Evolutionary conservation across 2,888 invertebrate genomes (phyloP).

Genomic region (Hirtodrosophila cameraria): DNA sequence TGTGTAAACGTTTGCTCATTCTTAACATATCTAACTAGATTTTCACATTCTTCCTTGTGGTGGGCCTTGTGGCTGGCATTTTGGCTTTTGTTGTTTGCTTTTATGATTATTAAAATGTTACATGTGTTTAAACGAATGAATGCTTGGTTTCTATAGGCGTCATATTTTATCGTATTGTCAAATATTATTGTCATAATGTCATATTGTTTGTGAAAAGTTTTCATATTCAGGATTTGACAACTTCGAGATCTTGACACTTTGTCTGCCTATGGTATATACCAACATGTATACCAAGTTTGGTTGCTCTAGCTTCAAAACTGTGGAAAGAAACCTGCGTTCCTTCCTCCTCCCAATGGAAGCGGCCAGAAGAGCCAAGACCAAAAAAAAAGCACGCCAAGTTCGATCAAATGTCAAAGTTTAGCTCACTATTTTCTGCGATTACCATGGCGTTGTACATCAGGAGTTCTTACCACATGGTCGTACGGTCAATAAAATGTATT

Average conservation of each 20-base stretch:
- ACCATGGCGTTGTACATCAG: neutral
- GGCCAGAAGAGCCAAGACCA: too few relatives aligned
- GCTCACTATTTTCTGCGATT: too few relatives aligned
- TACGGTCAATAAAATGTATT: conserved; percentile 4
- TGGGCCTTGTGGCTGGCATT: conserved; percentile 24
- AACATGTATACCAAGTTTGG: too few relatives aligned
- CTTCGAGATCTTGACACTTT: too few relatives aligned
- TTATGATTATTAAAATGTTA: conserved; percentile 71
- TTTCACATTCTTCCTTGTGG: conserved; percentile 13
- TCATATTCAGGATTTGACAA: too few relatives aligned
- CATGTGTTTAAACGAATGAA: conserved; percentile 31
- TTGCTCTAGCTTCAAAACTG: too few relatives aligned
- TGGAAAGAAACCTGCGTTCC: too few relatives aligned
- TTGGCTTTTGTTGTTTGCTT: conserved; percentile 62
- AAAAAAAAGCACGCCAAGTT: too few relatives aligned
- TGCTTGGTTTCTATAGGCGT: neutral
- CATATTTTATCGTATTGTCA: conserved; percentile 4
- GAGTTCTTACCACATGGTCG: neutral
- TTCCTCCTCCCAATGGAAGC: too few relatives aligned
- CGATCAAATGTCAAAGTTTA: too few relatives aligned
- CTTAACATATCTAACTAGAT: conserved; percentile 46
- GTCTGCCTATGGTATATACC: too few relatives aligned
- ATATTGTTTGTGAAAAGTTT: too few relatives aligned
- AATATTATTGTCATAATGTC: neutral
- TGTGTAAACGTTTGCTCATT: conserved; percentile 55